A percentile compares a stretch with the other conserved stretches of the same genome.
Conservation (phyloP, 37 sponge, comb jelly and placozoan species). For the Eunapius fragilis region DNA sequence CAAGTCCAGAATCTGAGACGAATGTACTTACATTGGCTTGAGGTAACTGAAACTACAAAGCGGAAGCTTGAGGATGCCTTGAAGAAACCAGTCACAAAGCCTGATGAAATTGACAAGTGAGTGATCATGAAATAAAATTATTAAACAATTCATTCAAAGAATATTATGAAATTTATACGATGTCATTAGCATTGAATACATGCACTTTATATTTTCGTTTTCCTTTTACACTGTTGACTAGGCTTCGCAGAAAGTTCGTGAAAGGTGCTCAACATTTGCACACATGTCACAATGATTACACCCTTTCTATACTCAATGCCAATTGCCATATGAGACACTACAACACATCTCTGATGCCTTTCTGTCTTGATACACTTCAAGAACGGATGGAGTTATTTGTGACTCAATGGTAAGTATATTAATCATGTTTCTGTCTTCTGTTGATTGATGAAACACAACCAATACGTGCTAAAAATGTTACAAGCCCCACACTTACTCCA, state of each 20-base stretch:
- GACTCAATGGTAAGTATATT: slow-evolving; percentile 52
- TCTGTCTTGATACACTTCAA: slow-evolving; percentile 71
- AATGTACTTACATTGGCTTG: slow-evolving; percentile 21
- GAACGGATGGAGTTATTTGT: slow-evolving; percentile 62
- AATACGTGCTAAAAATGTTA: too few relatives aligned
- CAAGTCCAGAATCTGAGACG: slow-evolving; percentile 33
- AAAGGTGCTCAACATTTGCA: slow-evolving; percentile 50
- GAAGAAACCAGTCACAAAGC: slow-evolving; percentile 13
- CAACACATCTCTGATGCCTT: slow-evolving; percentile 37
- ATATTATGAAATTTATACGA: too few relatives aligned
- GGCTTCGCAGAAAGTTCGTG: slow-evolving; percentile 55
- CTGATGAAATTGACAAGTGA: slow-evolving; percentile 56
- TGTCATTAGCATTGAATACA: background rate
- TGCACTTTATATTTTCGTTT: background rate
- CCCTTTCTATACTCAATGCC: slow-evolving; percentile 62
- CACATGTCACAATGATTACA: slow-evolving; percentile 74
- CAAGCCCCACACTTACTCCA: background rate
- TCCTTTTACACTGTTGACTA: background rate
- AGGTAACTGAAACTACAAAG: slow-evolving; percentile 41
- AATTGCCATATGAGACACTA: slow-evolving; percentile 58
- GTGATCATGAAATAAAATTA: background rate
- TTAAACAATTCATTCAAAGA: background rate
- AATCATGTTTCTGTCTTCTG: background rate
- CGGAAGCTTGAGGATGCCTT: slow-evolving; percentile 35
- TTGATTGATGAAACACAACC: too few relatives aligned